Percentiles rank a stretch among this genome's conserved stretches.
phyloP scores from a whole-genome alignment of 2,113 vertebrate species.

The Gnathonemus echidnorhynchus region DNA sequence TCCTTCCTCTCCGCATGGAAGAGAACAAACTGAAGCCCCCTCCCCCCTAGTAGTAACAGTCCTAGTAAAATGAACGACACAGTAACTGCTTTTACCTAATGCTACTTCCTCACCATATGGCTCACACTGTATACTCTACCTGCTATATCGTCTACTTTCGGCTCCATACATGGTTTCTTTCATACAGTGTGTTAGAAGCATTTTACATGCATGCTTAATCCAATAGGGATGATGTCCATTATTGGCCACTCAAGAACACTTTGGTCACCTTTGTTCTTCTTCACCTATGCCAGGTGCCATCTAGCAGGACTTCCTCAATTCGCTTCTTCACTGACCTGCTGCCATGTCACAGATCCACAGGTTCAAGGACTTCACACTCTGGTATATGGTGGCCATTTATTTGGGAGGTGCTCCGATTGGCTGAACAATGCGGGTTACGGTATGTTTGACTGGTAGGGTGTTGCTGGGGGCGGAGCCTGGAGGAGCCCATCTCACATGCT shows the following conservation, averaged over 20 bases:
- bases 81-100: not conserved
- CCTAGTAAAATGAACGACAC: not conserved
- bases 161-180: not conserved
- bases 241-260: not conserved
- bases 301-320: not conserved
- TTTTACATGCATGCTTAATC: not conserved
- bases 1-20: constrained; percentile 26
- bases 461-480: not conserved
- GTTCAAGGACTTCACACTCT: not conserved
- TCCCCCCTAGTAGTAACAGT: not conserved
- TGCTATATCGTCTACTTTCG: not conserved
- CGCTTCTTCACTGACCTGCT: not conserved
- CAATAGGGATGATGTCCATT: not conserved
- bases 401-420: not conserved
- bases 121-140: not conserved
- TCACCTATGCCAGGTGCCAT: not conserved
- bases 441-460: not conserved
- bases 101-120: not conserved
- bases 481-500: not conserved
- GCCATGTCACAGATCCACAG: not conserved
- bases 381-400: not conserved
- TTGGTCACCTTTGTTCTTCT: not conserved
- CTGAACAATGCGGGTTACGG: too few relatives aligned
- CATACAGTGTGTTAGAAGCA: not conserved
- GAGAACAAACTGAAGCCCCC: not conserved